Conservation (phyloP, 2,113 vertebrate species). For the Empidonax traillii region DNA sequence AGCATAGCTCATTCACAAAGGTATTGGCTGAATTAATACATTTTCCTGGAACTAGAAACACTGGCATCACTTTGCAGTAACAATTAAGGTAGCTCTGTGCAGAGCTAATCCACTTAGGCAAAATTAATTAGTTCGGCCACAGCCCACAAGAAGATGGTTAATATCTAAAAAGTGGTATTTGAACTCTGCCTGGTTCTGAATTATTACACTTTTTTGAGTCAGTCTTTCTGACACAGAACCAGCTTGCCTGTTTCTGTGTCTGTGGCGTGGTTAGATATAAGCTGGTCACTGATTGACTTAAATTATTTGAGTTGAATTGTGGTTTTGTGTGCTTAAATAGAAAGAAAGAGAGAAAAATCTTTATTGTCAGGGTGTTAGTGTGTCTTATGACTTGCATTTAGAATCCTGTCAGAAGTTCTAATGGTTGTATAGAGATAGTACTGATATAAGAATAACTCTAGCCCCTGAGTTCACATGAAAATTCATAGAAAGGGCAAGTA, state of each 20-base stretch:
- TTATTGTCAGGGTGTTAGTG: background rate
- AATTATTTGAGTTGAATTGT: background rate
- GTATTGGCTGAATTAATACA: background rate
- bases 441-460: background rate
- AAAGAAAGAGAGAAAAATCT: background rate
- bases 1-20: background rate
- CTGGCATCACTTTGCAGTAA: background rate
- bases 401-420: background rate
- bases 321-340: background rate
- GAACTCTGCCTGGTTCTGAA: background rate
- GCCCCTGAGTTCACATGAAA: background rate
- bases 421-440: background rate
- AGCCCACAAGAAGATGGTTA: fast-evolving
- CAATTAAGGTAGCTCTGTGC: background rate
- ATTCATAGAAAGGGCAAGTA: background rate
- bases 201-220: background rate
- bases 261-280: background rate
- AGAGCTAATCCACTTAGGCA: background rate
- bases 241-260: background rate
- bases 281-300: background rate
- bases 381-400: background rate
- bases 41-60: background rate
- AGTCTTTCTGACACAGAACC: background rate
- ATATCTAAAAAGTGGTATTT: background rate
- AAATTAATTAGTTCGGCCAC: background rate